Conservation (phyloP, 53 echinoderm and acorn worm species). For the Holothuria leucospilota region DNA sequence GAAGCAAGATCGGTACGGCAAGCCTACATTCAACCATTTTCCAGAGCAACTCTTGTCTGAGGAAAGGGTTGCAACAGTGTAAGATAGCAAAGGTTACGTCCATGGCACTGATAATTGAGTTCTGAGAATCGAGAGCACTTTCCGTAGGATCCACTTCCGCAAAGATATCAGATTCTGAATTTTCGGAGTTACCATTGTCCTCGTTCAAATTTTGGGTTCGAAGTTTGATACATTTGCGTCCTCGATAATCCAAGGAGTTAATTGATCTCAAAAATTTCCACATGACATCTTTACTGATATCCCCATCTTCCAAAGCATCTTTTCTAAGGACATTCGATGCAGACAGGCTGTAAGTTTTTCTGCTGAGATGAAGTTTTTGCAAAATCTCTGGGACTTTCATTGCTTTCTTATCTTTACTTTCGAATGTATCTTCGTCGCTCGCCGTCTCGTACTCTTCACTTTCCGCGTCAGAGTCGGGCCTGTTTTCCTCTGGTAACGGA, state of each 20-base stretch:
- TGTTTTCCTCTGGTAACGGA: no score
- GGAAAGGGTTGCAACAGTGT: conserved; percentile 45
- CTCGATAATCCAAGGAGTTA: conserved; percentile 21
- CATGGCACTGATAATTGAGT: conserved; percentile 16
- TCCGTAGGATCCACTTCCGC: background rate
- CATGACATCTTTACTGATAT: background rate
- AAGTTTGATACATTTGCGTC: background rate
- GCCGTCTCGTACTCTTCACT: background rate
- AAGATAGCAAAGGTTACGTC: conserved; percentile 23
- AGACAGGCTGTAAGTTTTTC: no score
- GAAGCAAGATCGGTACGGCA: conserved; percentile 28
- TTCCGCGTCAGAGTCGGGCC: background rate
- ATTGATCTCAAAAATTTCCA: conserved; percentile 15
- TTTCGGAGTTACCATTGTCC: background rate
- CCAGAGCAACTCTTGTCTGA: conserved; percentile 34
- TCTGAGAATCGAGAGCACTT: background rate
- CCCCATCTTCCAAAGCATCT: background rate
- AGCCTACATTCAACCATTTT: conserved; percentile 47
- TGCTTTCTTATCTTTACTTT: no score
- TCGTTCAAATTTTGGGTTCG: background rate
- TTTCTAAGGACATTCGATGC: background rate
- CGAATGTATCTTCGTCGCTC: background rate
- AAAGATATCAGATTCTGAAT: background rate
- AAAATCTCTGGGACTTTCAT: no score
- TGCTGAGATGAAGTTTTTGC: no score